A percentile compares a stretch with the other conserved stretches of the same genome.
Evolutionary conservation across 2,797 vertebrate genomes (phyloP).

Genomic region (Sternarchorhynchus goeldii): DNA sequence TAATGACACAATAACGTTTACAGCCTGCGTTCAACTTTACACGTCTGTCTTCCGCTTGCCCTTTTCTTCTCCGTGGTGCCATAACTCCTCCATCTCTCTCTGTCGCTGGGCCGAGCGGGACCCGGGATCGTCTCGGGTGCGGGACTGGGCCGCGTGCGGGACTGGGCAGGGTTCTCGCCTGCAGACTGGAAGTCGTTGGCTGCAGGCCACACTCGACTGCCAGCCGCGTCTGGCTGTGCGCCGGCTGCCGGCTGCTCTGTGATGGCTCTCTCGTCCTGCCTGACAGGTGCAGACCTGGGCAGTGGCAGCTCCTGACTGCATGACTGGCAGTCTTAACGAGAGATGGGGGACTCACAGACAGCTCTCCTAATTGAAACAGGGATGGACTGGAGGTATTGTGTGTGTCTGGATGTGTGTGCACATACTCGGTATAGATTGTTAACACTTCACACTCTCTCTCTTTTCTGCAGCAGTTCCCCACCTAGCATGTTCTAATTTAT

Average conservation of each 20-base stretch:
- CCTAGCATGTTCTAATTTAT: slow-evolving; percentile 4
- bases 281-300: slow-evolving; percentile 66
- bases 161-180: no score
- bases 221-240: no score
- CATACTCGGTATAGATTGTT: background rate
- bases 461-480: slow-evolving; percentile 7
- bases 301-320: slow-evolving; percentile 64
- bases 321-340: slow-evolving; percentile 69
- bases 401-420: slow-evolving; percentile 4
- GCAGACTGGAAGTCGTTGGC: no score
- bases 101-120: slow-evolving; percentile 36
- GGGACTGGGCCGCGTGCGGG: no score
- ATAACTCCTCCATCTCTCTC: slow-evolving; percentile 50
- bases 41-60: slow-evolving; percentile 48
- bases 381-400: slow-evolving; percentile 9
- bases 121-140: no score
- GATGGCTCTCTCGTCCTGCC: slow-evolving; percentile 43
- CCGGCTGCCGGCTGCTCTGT: slow-evolving; percentile 11
- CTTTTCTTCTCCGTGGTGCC: slow-evolving; percentile 31
- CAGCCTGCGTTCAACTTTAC: slow-evolving; percentile 53
- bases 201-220: no score
- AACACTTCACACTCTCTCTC: background rate
- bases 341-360: slow-evolving; percentile 48
- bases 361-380: slow-evolving; percentile 44
- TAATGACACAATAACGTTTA: slow-evolving; percentile 63